These are phyloP conservation scores for Gobionotothen gibberifrons DNA, from an alignment of 2,797 vertebrate species.

Conservation along the genomic window DNA sequence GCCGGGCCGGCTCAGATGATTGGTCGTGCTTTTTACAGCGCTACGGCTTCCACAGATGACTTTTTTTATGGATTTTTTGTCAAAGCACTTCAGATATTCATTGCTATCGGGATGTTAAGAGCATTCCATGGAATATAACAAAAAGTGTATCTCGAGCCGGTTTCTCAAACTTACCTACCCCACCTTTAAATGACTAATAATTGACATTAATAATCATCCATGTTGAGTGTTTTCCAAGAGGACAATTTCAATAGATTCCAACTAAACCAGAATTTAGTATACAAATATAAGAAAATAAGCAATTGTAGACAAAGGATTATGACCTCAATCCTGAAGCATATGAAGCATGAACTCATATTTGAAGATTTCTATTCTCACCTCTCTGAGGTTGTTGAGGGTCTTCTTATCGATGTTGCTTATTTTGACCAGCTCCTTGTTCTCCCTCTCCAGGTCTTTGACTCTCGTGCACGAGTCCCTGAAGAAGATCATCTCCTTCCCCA, in stretches of 20 bases:
- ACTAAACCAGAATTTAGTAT: not conserved
- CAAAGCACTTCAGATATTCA: too few relatives aligned
- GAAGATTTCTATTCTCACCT: constrained; percentile 79
- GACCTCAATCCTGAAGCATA: not conserved
- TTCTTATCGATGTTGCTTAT: constrained; percentile 95
- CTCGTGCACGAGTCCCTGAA: constrained; percentile 92
- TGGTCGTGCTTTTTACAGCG: too few relatives aligned
- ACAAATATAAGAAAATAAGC: not conserved
- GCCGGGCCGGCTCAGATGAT: too few relatives aligned
- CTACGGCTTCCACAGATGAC: too few relatives aligned
- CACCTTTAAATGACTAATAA: not conserved
- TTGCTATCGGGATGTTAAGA: too few relatives aligned
- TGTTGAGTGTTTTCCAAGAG: not conserved
- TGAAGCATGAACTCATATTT: not conserved
- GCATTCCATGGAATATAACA: too few relatives aligned
- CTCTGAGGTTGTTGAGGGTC: constrained; percentile 92
- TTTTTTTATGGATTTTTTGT: too few relatives aligned
- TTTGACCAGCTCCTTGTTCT: constrained; percentile 96
- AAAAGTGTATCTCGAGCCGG: too few relatives aligned
- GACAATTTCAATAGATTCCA: not conserved
- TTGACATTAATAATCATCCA: not conserved
- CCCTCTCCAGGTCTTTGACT: constrained; percentile 93
- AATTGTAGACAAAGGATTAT: not conserved
- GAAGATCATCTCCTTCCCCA: constrained; percentile 92
- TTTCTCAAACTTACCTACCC: too few relatives aligned